These are phyloP conservation scores for Mola mola DNA, from an alignment of 2,113 vertebrate species.

Conservation along the genomic window DNA sequence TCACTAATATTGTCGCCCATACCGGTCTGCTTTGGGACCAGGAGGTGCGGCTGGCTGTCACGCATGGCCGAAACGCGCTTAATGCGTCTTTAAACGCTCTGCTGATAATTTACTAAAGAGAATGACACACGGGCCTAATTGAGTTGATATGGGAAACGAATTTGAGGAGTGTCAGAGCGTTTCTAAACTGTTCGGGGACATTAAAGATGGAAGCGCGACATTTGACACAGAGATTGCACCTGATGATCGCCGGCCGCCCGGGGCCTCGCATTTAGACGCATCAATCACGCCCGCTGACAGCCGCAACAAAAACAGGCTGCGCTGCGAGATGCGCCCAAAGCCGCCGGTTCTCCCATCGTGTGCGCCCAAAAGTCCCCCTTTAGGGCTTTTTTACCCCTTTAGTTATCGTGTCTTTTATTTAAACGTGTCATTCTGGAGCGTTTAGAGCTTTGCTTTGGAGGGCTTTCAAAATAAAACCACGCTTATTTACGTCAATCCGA, in stretches of 20 bases:
- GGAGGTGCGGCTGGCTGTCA: constrained; percentile 34
- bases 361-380: neutral
- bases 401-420: too few relatives aligned
- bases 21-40: constrained; percentile 23
- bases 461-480: too few relatives aligned
- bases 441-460: too few relatives aligned
- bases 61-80: constrained; percentile 50
- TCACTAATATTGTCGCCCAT: neutral
- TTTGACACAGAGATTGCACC: constrained; percentile 82
- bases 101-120: constrained; percentile 75
- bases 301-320: constrained; percentile 65
- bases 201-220: constrained; percentile 91
- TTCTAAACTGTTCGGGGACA: constrained; percentile 92
- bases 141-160: constrained; percentile 93
- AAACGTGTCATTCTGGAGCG: too few relatives aligned
- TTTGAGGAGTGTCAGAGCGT: constrained; percentile 89
- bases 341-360: neutral
- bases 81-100: constrained; percentile 81
- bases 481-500: neutral
- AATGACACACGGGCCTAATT: constrained; percentile 78
- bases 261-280: constrained; percentile 80
- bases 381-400: too few relatives aligned
- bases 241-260: constrained; percentile 76
- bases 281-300: constrained; percentile 79
- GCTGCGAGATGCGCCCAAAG: constrained; percentile 39